A percentile compares a stretch with the other conserved stretches of the same genome.
These are phyloP conservation scores for Tupaia chinensis DNA, from an alignment of 2,113 vertebrate species.

Conservation along the genomic window DNA sequence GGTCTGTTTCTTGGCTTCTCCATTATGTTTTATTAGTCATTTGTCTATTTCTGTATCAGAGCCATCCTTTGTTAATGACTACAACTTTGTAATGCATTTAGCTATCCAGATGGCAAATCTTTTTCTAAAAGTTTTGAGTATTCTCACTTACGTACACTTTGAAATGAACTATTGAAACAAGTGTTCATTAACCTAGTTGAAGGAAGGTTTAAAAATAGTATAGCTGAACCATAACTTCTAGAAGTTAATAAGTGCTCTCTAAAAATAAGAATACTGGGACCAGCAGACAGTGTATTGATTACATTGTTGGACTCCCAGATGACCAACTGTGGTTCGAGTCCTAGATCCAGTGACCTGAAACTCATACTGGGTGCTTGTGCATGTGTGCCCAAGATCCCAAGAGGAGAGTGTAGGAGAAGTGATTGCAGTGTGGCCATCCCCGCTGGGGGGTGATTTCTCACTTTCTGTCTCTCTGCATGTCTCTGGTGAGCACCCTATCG, in stretches of 20 bases:
- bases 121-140: neutral
- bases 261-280: neutral
- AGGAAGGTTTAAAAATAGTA: neutral
- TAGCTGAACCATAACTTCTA: neutral
- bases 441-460: too few species aligned
- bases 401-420: too few species aligned
- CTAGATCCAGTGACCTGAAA: too few species aligned
- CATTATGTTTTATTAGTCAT: neutral
- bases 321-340: too few species aligned
- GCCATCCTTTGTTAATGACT: neutral
- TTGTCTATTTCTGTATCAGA: neutral
- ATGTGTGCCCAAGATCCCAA: too few species aligned
- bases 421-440: too few species aligned
- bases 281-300: too few species aligned
- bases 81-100: neutral
- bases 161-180: constrained; percentile 18
- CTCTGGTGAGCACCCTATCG: too few species aligned
- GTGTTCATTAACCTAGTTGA: neutral
- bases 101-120: neutral
- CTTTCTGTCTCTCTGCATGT: too few species aligned
- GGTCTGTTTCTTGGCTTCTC: neutral
- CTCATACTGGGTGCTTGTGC: too few species aligned
- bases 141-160: neutral
- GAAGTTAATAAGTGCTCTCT: neutral
- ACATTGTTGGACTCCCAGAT: too few species aligned